Evolutionary conservation across 2,888 invertebrate species (phyloP), one percentile per base, ranked within the genome.

Genomic region (Petrolisthes cinctipes): DNA sequence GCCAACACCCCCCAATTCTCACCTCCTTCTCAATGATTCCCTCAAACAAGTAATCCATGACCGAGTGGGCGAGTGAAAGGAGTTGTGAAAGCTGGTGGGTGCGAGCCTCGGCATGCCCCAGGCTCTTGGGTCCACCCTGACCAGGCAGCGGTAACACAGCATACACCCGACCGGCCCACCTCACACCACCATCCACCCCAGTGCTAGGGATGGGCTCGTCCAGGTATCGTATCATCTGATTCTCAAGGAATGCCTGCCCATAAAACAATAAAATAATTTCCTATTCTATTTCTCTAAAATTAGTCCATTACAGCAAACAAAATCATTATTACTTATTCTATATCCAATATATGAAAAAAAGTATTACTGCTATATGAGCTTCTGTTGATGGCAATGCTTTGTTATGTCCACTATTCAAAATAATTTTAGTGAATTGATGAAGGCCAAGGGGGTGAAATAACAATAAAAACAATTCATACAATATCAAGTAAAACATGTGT

Each of bases 1-100:
- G 4, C 1, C 20, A 56, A 73, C 14, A 17, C n/a, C 37, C 7
- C 11, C 37, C 7, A 20, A 6, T 53, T 11, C 80, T 87, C 76
- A 88, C 87, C 84, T 88, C 87, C 37, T 84, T 84, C 75, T 88
- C 87, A 7, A 88, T n/a, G 54, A 88, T 73, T 0, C 87, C 87
- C 20, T 88, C 87, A 53, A 88, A 81, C 5, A 88, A 68, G 11
- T 53, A 54, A 66, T 88, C 87, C 87, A 88, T 88, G 14, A 84
- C 61, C 4, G 57, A 71, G 57, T 88, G 87, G 11, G 84, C 73
- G 6, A 88, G 66, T 37, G 84, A 80, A 5, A 88, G 17, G 7
- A 88, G 87, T 7, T 68, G 84, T 51, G 75, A 37, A 7, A 88
- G 75, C 79, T 81, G 87, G 17, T 76, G 51, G 11, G 83, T 84